Evolutionary conservation across 1,140 invertebrate genomes (phyloP).

Genomic region (Drosophila hydei): DNA sequence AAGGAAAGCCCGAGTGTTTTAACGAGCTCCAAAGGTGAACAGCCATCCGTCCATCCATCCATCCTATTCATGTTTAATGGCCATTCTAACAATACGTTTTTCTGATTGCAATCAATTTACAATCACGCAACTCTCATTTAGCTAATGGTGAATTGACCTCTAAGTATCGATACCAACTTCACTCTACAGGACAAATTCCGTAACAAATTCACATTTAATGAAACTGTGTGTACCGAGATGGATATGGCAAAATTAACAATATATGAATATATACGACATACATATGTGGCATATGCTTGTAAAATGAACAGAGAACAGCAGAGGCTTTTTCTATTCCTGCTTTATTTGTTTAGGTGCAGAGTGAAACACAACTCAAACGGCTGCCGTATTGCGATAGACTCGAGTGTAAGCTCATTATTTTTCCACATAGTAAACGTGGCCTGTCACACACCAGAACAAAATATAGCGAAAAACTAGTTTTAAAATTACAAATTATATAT

Average conservation of each 20-base stretch:
- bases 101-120: constrained; percentile 20
- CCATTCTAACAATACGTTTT: constrained; percentile 9
- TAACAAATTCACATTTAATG: no score
- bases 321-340: background rate
- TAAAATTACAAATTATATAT: constrained; percentile 73
- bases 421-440: constrained; percentile 25
- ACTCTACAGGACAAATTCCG: no score
- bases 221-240: no score
- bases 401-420: constrained; percentile 42
- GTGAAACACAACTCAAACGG: background rate
- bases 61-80: constrained; percentile 6
- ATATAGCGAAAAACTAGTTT: constrained; percentile 62
- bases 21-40: background rate
- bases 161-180: no score
- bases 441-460: constrained; percentile 54
- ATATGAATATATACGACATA: no score
- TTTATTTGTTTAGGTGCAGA: background rate
- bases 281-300: background rate
- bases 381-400: background rate
- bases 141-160: background rate
- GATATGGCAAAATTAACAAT: no score
- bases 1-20: background rate
- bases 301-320: background rate
- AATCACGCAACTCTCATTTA: constrained; percentile 22
- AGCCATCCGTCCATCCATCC: background rate